Conservation (phyloP, 2,888 invertebrate genomes). For the Acronicta psi region DNA sequence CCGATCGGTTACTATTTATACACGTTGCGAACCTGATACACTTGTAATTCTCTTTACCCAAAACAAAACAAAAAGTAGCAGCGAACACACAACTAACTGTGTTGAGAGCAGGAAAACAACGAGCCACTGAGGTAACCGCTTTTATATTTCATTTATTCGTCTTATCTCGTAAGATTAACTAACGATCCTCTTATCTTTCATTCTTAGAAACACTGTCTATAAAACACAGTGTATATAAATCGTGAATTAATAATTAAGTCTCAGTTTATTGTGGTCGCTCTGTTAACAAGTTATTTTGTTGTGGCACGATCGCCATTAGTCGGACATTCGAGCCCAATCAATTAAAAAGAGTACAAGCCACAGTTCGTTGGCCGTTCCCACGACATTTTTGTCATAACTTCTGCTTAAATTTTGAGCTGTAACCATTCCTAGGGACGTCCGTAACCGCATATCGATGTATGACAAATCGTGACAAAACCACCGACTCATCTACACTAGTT, state of each 20-base stretch:
- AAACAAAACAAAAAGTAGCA: slow-evolving; percentile 38
- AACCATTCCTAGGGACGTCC: slow-evolving; percentile 67
- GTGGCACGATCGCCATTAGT: slow-evolving; percentile 72
- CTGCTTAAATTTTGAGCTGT: slow-evolving; percentile 72
- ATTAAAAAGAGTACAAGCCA: slow-evolving; percentile 67
- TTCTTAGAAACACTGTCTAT: slow-evolving; percentile 50
- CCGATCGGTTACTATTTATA: slow-evolving; percentile 45
- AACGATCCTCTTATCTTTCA: slow-evolving; percentile 46
- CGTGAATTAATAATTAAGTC: slow-evolving; percentile 71
- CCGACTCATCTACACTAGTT: slow-evolving; percentile 78
- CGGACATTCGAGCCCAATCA: slow-evolving; percentile 67
- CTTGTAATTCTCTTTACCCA: slow-evolving; percentile 39
- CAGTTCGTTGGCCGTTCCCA: slow-evolving; percentile 79
- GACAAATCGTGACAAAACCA: slow-evolving; percentile 89
- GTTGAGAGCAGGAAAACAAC: slow-evolving; percentile 47
- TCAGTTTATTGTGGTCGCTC: slow-evolving; percentile 58
- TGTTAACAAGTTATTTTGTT: slow-evolving; percentile 72
- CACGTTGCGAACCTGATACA: slow-evolving; percentile 47
- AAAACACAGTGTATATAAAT: slow-evolving; percentile 56
- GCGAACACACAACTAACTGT: slow-evolving; percentile 42
- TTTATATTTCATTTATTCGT: slow-evolving; percentile 43
- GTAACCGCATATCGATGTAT: slow-evolving; percentile 85
- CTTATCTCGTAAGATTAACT: slow-evolving; percentile 46
- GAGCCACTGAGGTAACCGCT: slow-evolving; percentile 35
- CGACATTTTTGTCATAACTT: slow-evolving; percentile 85